Evolutionary conservation across 2,113 vertebrate species (phyloP).

Genomic region (Galemys pyrenaicus): DNA sequence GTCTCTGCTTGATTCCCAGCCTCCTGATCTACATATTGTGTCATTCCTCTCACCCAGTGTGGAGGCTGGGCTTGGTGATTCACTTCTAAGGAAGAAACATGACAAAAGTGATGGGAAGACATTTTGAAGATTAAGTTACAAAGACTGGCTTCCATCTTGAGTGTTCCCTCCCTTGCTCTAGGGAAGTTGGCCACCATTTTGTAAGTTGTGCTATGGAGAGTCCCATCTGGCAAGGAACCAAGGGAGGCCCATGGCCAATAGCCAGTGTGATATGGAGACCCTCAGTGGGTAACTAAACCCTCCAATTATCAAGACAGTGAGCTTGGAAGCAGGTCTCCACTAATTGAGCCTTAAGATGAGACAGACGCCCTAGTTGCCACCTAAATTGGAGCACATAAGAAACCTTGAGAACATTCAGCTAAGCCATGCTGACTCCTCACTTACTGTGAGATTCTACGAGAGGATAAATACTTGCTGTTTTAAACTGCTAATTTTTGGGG

Average conservation of each 20-base stretch:
- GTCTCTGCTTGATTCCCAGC: not conserved
- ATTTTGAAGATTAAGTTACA: not conserved
- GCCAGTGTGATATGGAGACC: not conserved
- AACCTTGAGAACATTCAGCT: not conserved
- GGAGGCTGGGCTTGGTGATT: not conserved
- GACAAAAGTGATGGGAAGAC: not conserved
- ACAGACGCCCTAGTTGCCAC: not conserved
- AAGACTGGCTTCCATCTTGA: not conserved
- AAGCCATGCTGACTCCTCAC: not conserved
- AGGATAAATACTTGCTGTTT: not conserved
- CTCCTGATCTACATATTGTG: not conserved
- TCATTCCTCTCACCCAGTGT: not conserved
- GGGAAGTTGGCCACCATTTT: not conserved
- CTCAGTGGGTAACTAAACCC: not conserved
- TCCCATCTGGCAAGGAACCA: not conserved
- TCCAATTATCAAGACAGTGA: accelerated
- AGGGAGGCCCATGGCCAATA: not conserved
- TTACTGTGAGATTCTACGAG: not conserved
- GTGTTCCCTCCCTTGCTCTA: not conserved
- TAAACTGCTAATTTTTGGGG: not conserved
- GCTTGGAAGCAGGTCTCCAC: not conserved
- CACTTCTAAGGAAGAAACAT: not conserved
- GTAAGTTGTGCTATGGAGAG: not conserved
- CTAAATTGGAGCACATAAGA: not conserved
- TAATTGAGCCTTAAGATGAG: not conserved